Evolutionary conservation across 2,888 invertebrate genomes (phyloP), one percentile per base, ranked within the genome.

Genomic region (Hirtodrosophila trivittata): DNA sequence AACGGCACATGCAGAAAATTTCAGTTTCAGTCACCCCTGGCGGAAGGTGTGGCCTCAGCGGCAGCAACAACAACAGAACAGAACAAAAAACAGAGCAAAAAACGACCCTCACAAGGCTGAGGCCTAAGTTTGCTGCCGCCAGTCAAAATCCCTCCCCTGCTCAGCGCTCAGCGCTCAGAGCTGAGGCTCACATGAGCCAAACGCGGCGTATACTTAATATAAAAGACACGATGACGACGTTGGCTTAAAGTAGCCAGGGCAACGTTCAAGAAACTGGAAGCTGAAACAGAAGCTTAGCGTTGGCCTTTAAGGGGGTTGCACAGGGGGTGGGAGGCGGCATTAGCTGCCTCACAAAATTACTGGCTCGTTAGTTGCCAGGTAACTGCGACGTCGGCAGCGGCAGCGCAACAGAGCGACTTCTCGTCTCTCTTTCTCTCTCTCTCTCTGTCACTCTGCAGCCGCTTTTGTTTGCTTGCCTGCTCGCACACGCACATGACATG

Each of bases 1-100:
- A 30, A 56, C 66, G 63, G 67, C 68, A 68, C 72, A 60, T 25
- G 62, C 51, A 66, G 49, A 54, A 71, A 63, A 74, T 65, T 67
- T 65, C 66, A 65, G 70, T 77, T 77, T 67, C 76, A 86, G 75
- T 85, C 87, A 87, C 89, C 89, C 89, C 84, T 77, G 86, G 86
- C 43, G 66, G 87, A 89, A 89, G 89, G 89, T 89, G 89, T 89
- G 89, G 89, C 89, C 75, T 85, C 65, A 58, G 60, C 66, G 57
- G 45, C 56, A 45, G 16, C 12, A 42, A 52, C 57, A 60, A 49
- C 16, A 45, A 52, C 50, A 63, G 37, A 26, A 26, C 26, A 39
- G 35, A 60, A 55, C 46, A 50, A 32, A 54, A 49, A 39, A 35
- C 35, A 14, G 46, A 54, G 9, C 2, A 68, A 73, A 50, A 77